These are phyloP conservation scores for Belonocnema kinseyi DNA, from an alignment of 1,140 invertebrate genomes.

Conservation along the genomic window DNA sequence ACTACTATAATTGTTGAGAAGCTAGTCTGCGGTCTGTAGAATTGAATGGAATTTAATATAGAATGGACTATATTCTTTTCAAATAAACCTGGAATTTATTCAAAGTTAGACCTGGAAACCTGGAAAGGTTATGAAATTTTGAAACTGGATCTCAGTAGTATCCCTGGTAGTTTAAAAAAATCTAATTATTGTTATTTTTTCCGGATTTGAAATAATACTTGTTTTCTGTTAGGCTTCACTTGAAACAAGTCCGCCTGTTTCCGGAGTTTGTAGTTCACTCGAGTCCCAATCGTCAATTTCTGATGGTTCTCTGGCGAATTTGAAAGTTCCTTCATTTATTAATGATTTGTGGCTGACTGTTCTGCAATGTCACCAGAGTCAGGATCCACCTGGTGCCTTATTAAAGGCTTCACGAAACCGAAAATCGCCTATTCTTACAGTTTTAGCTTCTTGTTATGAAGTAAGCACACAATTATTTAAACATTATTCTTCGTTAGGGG, in stretches of 20 bases:
- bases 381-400: constrained; percentile 80
- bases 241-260: constrained; percentile 35
- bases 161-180: too few species aligned
- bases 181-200: neutral
- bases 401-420: constrained; percentile 76
- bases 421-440: constrained; percentile 78
- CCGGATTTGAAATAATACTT: neutral
- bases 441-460: constrained; percentile 82
- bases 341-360: constrained; percentile 79
- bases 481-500: neutral
- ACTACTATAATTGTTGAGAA: too few species aligned
- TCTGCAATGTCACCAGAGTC: constrained; percentile 80
- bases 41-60: too few species aligned
- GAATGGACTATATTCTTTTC: too few species aligned
- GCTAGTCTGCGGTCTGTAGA: too few species aligned
- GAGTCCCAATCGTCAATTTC: neutral
- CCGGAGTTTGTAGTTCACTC: neutral
- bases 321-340: constrained; percentile 23
- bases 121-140: too few species aligned
- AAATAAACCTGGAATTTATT: too few species aligned
- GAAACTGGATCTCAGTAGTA: too few species aligned
- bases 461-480: constrained; percentile 62
- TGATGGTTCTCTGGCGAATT: neutral
- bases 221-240: constrained; percentile 41
- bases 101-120: too few species aligned